A percentile compares a stretch with the other conserved stretches of the same genome.
These are phyloP conservation scores for Chrysolina oricalcia DNA, from an alignment of 2,888 invertebrate genomes.

Conservation along the genomic window DNA sequence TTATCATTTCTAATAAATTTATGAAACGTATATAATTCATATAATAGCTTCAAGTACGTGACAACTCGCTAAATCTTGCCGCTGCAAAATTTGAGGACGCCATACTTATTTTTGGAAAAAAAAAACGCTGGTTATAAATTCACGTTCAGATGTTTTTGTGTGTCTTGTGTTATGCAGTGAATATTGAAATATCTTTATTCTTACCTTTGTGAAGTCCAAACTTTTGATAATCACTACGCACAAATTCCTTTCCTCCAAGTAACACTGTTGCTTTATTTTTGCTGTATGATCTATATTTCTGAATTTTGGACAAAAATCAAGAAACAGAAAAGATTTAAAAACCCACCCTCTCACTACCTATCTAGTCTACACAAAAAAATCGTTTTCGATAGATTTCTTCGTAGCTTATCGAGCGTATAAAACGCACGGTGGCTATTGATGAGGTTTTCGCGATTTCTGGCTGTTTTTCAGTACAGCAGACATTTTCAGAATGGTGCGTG, in stretches of 20 bases:
- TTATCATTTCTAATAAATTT: no score
- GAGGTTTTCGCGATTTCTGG: constrained; percentile 54
- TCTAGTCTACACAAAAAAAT: not conserved
- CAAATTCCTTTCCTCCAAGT: not conserved
- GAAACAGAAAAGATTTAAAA: not conserved
- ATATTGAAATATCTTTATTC: not conserved
- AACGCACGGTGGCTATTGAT: constrained; percentile 24
- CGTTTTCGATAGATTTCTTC: constrained; percentile 23
- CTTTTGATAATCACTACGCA: not conserved
- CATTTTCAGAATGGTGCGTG: constrained; percentile 60
- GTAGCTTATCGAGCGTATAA: constrained; percentile 3
- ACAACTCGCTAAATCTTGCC: not conserved
- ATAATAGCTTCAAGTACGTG: constrained; percentile 1
- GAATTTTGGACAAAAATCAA: not conserved
- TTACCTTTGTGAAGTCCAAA: constrained; percentile 11
- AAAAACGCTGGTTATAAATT: constrained; percentile 14
- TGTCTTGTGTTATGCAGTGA: not conserved
- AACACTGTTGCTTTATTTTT: not conserved
- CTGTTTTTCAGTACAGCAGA: constrained; percentile 54
- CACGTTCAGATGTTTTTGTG: not conserved
- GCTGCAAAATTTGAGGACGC: constrained; percentile 18
- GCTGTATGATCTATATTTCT: not conserved
- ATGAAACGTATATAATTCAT: not conserved
- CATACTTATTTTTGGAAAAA: constrained; percentile 38
- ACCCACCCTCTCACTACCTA: constrained; percentile 5